Base-by-base conservation (phyloP, 2,888 invertebrate species). In the Stenodera caucasica region DNA sequence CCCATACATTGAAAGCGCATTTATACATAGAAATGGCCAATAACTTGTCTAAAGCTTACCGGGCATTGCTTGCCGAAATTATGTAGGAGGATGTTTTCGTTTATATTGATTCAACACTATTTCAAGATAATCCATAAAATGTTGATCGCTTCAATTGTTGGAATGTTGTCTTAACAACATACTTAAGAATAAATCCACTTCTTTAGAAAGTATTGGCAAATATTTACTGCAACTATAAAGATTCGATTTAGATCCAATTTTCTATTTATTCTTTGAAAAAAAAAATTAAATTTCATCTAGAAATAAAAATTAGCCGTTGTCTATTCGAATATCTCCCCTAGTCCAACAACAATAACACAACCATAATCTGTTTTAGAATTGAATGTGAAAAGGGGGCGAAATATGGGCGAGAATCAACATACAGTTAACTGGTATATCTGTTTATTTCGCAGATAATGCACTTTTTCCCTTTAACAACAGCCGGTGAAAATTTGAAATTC, bases 21-120 rank as follows among this genome's bases (percentile, higher is more conserved):
- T 63, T 64, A 65, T 67, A 67, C 67, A 67, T 67, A 67, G 64
- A 65, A 65, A 65, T 61, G 67, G 63, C 59, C 65, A 61, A 65
- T 64, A 65, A 63, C 60, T 49, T 57, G 52, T 53, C 56, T 29
- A 55, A 50, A 59, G 50, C 63, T 66, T 60, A 60, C 58, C 57
- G n/a, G 55, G 54, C 59, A 67, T 63, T 61, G 61, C 57, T 57
- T 61, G n/a, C 26, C 54, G 9, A 63, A 63, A 67, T 65, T 61
- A 65, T 37, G 56, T 40, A 62, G 62, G 62, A 58, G 61, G 49
- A 21, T 14, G 35, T 29, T 35, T 21, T 15, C 9, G n/a, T 15
- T 8, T 40, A 9, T 21, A 45, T 8, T 2, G 45, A 21, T 21
- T 9, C 35, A 35, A 35, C 6, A 14, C 35, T 14, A 11, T 35